Conservation (phyloP, 1,140 invertebrate species). For the Pemphigus obesinymphae region DNA sequence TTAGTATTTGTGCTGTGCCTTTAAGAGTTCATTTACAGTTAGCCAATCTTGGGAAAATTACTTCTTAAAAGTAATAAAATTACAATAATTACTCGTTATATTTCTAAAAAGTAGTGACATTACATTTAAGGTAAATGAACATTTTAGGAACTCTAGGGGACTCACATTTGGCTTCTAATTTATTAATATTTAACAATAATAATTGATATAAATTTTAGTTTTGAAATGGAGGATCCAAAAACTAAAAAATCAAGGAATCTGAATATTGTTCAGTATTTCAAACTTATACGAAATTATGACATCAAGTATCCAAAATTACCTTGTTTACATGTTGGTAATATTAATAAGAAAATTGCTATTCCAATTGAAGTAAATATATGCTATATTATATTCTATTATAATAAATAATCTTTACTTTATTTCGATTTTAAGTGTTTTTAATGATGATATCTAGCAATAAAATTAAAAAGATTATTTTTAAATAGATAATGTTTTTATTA, state of each 20-base stretch:
- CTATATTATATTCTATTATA: neutral
- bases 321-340: constrained; percentile 59
- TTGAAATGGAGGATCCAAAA: constrained; percentile 47
- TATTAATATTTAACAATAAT: no score
- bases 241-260: constrained; percentile 48
- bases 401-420: no score
- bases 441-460: neutral
- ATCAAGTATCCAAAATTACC: constrained; percentile 58
- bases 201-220: constrained; percentile 45
- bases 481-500: neutral
- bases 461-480: neutral
- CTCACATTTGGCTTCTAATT: no score
- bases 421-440: neutral
- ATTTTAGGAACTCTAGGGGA: no score
- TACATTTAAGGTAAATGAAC: no score
- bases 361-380: constrained; percentile 54
- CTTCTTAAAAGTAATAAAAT: no score
- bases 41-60: no score
- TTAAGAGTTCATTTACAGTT: no score
- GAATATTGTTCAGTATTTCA: constrained; percentile 57
- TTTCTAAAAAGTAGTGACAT: no score
- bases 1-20: no score
- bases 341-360: constrained; percentile 54
- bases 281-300: constrained; percentile 50
- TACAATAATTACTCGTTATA: no score